Percentiles rank a stretch among this genome's conserved stretches.
Conservation (phyloP, 2,888 invertebrate species). For the Cantharis rufa region DNA sequence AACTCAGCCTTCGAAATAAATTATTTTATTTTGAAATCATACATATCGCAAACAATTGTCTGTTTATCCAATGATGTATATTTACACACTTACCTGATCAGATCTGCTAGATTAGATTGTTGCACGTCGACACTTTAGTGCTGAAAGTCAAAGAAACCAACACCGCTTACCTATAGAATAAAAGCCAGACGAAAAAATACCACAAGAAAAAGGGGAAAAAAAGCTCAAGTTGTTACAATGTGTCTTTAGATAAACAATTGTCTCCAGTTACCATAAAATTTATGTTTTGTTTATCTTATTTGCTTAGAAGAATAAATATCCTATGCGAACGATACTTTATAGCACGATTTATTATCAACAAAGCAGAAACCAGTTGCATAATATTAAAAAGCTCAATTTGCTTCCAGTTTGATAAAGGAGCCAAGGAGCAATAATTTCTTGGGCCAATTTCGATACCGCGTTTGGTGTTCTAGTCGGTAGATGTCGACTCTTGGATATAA, state of each 20-base stretch:
- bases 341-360: not conserved
- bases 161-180: conserved; percentile 4
- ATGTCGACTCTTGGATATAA: not conserved
- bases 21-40: not conserved
- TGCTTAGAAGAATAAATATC: conserved; percentile 22
- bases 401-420: not conserved
- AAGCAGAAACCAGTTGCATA: not conserved
- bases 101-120: conserved; percentile 25
- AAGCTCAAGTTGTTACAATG: conserved; percentile 13
- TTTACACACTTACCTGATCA: conserved; percentile 17
- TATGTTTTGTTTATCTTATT: conserved; percentile 29
- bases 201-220: conserved; percentile 9
- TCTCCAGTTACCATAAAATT: conserved; percentile 26
- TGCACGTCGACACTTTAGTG: conserved; percentile 25
- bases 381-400: not conserved
- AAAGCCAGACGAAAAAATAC: conserved; percentile 19
- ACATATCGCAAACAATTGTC: not conserved
- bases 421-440: not conserved
- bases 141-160: conserved; percentile 13
- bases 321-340: conserved; percentile 14
- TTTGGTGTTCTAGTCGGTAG: not conserved
- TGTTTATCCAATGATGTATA: conserved; percentile 13
- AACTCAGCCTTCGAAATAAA: not conserved
- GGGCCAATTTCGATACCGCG: not conserved
- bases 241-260: conserved; percentile 28